Evolutionary conservation across 1,140 invertebrate genomes (phyloP), one percentile per base, ranked within the genome.

Genomic region (Drosophila athabasca): DNA sequence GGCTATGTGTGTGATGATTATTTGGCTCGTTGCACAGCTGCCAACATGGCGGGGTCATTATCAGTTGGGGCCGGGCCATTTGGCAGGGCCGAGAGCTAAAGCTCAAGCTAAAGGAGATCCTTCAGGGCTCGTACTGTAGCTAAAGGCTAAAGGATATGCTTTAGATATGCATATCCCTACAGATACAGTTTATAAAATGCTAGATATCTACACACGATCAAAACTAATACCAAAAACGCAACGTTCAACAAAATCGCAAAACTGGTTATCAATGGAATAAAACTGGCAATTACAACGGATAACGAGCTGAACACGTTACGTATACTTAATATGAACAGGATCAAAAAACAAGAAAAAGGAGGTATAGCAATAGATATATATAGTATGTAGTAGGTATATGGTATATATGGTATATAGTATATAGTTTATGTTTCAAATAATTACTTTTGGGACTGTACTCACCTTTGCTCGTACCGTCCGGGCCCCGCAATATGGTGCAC

Each of bases 381-480:
- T 26, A 26, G 4, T 44, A 79, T 62, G 68, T 29, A 29, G 31
- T 62, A 60, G 44, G 73, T 62, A 74, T 29, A 29, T 22, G 35
- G 44, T 24, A 29, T 58, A n/a, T n/a, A n/a, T n/a, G n/a, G 53
- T 53, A 43, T 73, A 60, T 52, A 50, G 45, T 48, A 64, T 26
- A 19, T 50, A 58, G 45, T 35, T 35, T 9, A 66, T 49, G 24
- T 41, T 1, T 64, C 15, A 22, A 48, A 39, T 35, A 57, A 59
- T 26, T 35, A 35, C 65, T 17, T 74, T 17, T 31, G 26, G 35
- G 8, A 15, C 17, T 17, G 70, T 70, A 92, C 95, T 95, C 93
- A 98, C 98, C 98, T 97, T 98, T 98, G 92, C 97, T 98, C 70
- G 96, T 95, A 88, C 97, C 97, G 95, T 99, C 98, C 71, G 98